Conservation (phyloP, 1,140 invertebrate genomes). For the Bemisia tabaci region DNA sequence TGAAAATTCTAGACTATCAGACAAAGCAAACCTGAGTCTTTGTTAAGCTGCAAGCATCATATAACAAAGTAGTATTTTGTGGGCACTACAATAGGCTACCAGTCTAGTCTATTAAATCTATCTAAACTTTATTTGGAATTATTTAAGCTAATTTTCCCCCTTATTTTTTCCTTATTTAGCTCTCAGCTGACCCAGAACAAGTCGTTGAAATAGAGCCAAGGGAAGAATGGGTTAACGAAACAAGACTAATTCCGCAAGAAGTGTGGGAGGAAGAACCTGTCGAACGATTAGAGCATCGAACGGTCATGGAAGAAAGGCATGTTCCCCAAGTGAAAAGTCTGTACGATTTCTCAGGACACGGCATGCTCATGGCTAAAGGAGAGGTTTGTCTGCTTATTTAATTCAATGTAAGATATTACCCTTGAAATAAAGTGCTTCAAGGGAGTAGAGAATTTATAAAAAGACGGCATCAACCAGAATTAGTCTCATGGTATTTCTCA, state of each 20-base stretch:
- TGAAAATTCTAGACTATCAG: too few relatives aligned
- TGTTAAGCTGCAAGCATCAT: too few relatives aligned
- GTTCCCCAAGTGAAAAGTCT: conserved; percentile 80
- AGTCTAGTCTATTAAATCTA: too few relatives aligned
- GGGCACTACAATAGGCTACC: too few relatives aligned
- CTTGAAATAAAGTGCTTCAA: neutral
- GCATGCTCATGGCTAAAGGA: conserved; percentile 83
- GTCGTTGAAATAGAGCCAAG: conserved; percentile 41
- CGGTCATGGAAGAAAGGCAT: conserved; percentile 68
- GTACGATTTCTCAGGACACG: conserved; percentile 85
- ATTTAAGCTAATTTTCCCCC: too few relatives aligned
- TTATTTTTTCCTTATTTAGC: conserved; percentile 25
- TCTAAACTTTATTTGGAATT: too few relatives aligned
- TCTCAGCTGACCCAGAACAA: conserved; percentile 50
- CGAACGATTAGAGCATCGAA: conserved; percentile 67
- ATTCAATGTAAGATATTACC: conserved; percentile 2
- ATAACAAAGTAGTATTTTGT: too few relatives aligned
- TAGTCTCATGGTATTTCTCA: too few relatives aligned
- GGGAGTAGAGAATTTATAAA: too few relatives aligned
- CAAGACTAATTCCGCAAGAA: conserved; percentile 69
- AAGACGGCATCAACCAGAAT: too few relatives aligned
- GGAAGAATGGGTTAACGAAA: conserved; percentile 63
- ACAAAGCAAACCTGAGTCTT: too few relatives aligned
- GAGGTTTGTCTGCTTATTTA: conserved; percentile 39
- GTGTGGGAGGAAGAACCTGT: conserved; percentile 82